These are phyloP conservation scores for Polydrusus pterygomalis DNA, from an alignment of 2,888 invertebrate species.

Conservation along the genomic window DNA sequence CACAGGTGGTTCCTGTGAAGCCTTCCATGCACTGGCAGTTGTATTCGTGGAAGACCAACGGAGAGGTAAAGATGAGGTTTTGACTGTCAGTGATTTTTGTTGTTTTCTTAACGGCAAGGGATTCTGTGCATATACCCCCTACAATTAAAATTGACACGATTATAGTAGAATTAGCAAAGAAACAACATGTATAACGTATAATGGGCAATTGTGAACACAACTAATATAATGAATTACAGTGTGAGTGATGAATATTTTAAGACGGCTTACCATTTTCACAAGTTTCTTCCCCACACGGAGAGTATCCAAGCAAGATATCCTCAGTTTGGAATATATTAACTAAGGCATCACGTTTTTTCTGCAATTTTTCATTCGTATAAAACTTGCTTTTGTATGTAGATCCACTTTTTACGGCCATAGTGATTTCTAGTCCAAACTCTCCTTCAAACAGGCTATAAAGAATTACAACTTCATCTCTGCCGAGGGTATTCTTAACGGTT, in stretches of 20 bases:
- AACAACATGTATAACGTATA: no score
- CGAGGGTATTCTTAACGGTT: conserved; percentile 80
- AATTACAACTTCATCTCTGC: conserved; percentile 78
- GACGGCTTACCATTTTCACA: conserved; percentile 79
- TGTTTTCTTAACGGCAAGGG: conserved; percentile 79
- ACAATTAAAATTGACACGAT: background rate
- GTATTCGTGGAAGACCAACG: conserved; percentile 85
- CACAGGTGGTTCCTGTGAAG: conserved; percentile 87
- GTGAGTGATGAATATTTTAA: background rate
- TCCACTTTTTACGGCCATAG: conserved; percentile 79
- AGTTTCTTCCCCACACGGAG: conserved; percentile 82
- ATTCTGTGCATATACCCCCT: conserved; percentile 83
- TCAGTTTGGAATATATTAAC: conserved; percentile 78
- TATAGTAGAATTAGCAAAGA: no score
- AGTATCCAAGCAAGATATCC: conserved; percentile 82
- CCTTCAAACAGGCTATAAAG: conserved; percentile 85
- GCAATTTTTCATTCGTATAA: conserved; percentile 79
- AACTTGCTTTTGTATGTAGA: conserved; percentile 79
- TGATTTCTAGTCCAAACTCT: conserved; percentile 80
- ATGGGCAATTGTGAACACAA: no score
- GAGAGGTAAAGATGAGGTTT: conserved; percentile 87
- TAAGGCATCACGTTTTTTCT: conserved; percentile 79
- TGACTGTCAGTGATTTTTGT: conserved; percentile 88
- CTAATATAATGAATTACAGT: no score
- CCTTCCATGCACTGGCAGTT: conserved; percentile 88